Evolutionary conservation across 2,797 vertebrate genomes (phyloP).

Genomic region (Anniella stebbinsi): DNA sequence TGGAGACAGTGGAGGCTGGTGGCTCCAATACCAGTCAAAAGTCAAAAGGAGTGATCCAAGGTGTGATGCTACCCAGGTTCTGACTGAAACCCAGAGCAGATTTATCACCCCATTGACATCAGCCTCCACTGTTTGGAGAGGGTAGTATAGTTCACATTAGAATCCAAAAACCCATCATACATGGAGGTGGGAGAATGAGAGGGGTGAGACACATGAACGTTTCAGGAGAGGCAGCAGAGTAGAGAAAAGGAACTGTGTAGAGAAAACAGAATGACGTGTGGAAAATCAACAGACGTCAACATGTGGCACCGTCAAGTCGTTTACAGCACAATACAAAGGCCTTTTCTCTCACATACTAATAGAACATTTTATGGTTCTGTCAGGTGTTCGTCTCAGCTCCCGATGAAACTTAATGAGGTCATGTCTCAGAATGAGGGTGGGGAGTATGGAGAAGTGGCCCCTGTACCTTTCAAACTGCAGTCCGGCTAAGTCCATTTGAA

Average conservation of each 20-base stretch:
- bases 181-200: background rate
- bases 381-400: slow-evolving; percentile 71
- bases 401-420: slow-evolving; percentile 81
- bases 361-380: slow-evolving; percentile 75
- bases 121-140: too few species aligned
- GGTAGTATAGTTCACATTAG: too few species aligned
- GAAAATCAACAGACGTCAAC: slow-evolving; percentile 45
- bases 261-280: slow-evolving; percentile 56
- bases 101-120: too few species aligned
- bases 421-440: slow-evolving; percentile 64
- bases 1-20: background rate
- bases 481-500: slow-evolving; percentile 50
- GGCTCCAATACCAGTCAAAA: too few species aligned
- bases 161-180: background rate
- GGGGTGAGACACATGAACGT: slow-evolving; percentile 16
- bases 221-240: slow-evolving; percentile 38
- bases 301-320: slow-evolving; percentile 63
- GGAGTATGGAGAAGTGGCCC: slow-evolving; percentile 35
- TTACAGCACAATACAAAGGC: slow-evolving; percentile 69
- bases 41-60: too few species aligned
- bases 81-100: too few species aligned
- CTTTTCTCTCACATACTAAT: slow-evolving; percentile 54
- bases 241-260: slow-evolving; percentile 54
- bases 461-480: slow-evolving; percentile 58
- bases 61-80: too few species aligned